Base-by-base conservation (phyloP, 2,797 vertebrate species). In the Scleropages formosus region DNA sequence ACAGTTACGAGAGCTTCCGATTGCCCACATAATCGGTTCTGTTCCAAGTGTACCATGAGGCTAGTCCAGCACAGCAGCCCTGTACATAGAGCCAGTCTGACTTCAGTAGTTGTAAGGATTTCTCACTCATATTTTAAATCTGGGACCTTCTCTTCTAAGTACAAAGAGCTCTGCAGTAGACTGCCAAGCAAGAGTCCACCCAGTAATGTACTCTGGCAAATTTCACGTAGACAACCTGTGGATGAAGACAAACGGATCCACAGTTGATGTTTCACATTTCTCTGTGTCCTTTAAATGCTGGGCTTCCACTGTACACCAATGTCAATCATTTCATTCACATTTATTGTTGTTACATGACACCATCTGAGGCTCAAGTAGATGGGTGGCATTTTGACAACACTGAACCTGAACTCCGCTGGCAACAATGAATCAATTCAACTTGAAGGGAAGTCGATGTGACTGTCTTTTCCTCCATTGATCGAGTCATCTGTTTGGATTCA, bases 391-490 rank as follows among this genome's bases (percentile, higher is more conserved):
- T 53, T 62, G 60, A 70, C 46, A 51, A 39, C 24, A 46, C 8
- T 18, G 24, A 53, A 4, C 49, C 69, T 63, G 47, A 51, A 13
- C 59, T 63, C 27, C 22, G 27, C 49, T 8, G 44, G 61, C 20
- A 60, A 58, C 58, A 61, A 77, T 56, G 47, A 77, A 58, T 72
- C 75, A 72, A 61, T 64, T 59, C 69, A 53, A 49, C n/a, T n/a
- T n/a, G 60, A 77, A 47, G n/a, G 56, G 46, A 62, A 68, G 46
- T 70, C 66, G 8, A 20, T 46, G 16, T 15, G 13, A 27, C 67
- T 22, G 59, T 76, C 44, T 53, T 16, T 63, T 51, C 31, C 47
- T 7, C 75, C 24, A 62, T 72, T 56, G 75, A 72, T 65, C 68
- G 9, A 63, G 68, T 56, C 75, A 71, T 16, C 67, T 27, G 47